Conservation (phyloP, 1,140 invertebrate genomes). For the Pogonomyrmex barbatus region DNA sequence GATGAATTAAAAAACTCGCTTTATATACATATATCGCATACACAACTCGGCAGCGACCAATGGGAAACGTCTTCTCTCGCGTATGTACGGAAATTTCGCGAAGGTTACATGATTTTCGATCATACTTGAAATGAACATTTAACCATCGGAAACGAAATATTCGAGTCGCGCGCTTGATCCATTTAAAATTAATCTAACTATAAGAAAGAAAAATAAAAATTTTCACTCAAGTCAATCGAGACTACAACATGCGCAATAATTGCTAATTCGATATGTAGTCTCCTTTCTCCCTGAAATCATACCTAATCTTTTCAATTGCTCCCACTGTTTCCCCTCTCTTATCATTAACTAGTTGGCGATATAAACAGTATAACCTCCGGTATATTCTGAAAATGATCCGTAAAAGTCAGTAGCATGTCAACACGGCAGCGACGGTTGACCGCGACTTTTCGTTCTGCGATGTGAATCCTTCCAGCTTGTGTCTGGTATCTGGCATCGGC, state of each 20-base stretch:
- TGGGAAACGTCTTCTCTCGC: no score
- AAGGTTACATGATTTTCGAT: no score
- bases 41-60: no score
- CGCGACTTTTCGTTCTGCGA: conserved; percentile 45
- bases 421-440: not conserved
- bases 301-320: not conserved
- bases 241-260: not conserved
- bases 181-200: no score
- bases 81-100: no score
- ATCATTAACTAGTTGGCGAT: not conserved
- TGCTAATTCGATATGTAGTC: not conserved
- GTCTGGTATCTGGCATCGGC: not conserved
- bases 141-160: no score
- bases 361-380: conserved; percentile 64
- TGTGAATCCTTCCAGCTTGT: not conserved
- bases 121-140: no score
- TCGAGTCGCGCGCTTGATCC: no score
- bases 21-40: no score
- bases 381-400: conserved; percentile 34
- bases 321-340: not conserved
- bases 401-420: conserved; percentile 63
- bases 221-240: not conserved
- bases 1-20: no score
- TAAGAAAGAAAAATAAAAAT: no score
- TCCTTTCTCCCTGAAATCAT: not conserved